Base-by-base conservation (phyloP, 2,888 invertebrate species). In the Chirona hameri region DNA sequence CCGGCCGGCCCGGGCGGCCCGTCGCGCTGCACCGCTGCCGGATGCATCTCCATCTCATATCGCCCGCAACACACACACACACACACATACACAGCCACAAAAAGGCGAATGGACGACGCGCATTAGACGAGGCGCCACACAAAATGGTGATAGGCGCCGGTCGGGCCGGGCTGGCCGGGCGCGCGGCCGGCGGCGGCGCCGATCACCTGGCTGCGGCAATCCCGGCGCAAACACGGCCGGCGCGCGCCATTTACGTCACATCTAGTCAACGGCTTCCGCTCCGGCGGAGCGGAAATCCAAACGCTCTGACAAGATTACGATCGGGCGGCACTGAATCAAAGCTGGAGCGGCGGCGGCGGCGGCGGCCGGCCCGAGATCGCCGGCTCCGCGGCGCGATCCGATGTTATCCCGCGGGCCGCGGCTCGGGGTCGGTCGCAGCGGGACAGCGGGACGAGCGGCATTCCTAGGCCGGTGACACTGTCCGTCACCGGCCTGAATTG, bases 211-310 rank as follows among this genome's bases (percentile, higher is more conserved):
- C 52, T 18, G 52, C 39, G 39, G 39, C 39, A 39, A 39, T 39
- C 39, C 39, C 5, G n/a, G 72, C 76, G 24, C 76, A 24, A 24
- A 46, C 24, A 46, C 76, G 76, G 24, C 76, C 39, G 31, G 31
- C 76, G 76, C 76, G 76, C 76, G 76, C 76, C 76, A 46, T 76
- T 76, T 76, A 46, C 46, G 76, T 76, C 76, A 24, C 76, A 76
- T 76, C 76, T 76, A 24, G 76, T 76, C 76, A 76, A 39, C 24
- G 12, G 39, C 24, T 76, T 46, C 21, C 24, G 76, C 76, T 76
- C 76, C 76, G 46, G 4, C 46, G 46, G 76, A 76, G 76, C 76
- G 76, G 39, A 76, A 76, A 46, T 24, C 39, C 39, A 24, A 72
- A 31, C 24, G 76, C 24, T 27, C 46, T 76, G 76, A 24, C 76